phyloP scores from a whole-genome alignment of 2,888 invertebrate species.

The Uropetala carovei region DNA sequence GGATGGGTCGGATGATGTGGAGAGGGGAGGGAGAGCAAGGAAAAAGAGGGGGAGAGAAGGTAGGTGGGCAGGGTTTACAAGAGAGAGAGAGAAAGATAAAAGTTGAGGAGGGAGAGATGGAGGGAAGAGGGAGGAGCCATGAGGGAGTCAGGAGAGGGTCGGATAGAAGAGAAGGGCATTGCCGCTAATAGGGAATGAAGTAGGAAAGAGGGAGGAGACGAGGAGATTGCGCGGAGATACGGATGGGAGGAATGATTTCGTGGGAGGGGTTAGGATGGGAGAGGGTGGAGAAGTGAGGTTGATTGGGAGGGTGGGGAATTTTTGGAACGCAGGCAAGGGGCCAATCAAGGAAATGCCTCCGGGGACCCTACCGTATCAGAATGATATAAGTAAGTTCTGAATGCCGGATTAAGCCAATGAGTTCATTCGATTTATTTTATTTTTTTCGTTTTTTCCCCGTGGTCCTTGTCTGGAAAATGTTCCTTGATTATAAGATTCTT shows the following conservation, averaged over 20 bases:
- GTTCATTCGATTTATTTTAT: not conserved
- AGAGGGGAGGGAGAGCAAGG: not conserved
- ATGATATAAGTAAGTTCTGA: constrained; percentile 29
- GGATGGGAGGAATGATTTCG: not conserved
- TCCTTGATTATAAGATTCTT: not conserved
- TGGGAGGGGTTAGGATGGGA: not conserved
- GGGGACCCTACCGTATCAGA: constrained; percentile 21
- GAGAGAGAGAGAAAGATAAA: not conserved
- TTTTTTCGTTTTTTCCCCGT: constrained; percentile 17
- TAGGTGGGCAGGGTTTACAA: not conserved
- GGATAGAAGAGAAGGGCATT: not conserved
- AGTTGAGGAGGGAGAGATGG: not conserved
- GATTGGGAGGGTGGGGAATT: not conserved
- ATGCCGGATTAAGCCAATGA: constrained; percentile 43
- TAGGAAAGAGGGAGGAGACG: not conserved
- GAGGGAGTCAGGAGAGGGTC: not conserved
- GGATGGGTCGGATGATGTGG: not conserved
- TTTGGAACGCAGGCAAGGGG: not conserved
- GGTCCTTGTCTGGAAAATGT: not conserved
- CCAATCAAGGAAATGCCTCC: constrained; percentile 2
- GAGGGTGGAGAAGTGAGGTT: not conserved
- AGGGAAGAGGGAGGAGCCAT: not conserved
- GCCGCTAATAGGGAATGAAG: constrained; percentile 6
- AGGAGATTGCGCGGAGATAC: not conserved
- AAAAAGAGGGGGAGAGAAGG: not conserved